Base-by-base conservation (phyloP, 2,888 invertebrate genomes). In the Lagria hirta region DNA sequence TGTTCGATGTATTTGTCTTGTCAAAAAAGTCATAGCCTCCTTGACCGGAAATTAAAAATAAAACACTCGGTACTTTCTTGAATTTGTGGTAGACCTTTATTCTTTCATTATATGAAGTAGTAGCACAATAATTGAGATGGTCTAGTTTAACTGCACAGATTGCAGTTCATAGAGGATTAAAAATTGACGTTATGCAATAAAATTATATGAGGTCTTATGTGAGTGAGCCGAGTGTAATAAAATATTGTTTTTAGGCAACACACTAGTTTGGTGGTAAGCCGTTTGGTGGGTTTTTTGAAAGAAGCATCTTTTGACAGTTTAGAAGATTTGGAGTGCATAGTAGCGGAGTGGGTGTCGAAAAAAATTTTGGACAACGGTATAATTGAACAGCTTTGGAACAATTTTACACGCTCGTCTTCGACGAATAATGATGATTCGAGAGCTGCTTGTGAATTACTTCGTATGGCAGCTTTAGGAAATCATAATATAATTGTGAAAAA, bases 351-450 rank as follows among this genome's bases (percentile, higher is more conserved):
- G 77, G 75, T 81, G 2, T 65, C 70, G 28, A 73, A 73, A 17
- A 79, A 77, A 3, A 76, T 78, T 23, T 69, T 86, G 5, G 77
- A 78, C 52, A 74, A 74, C 28, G 65, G 71, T 11, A 74, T 78
- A 23, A 75, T 78, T 43, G 74, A 90, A 78, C 81, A 88, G 49
- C 74, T 95, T 44, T 95, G 92, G 86, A 88, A 92, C 69, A 83
- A 83, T 60, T 91, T 89, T 64, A 80, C 88, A 1, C 57, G 61
- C 43, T 54, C 53, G 0, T 78, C 85, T 58, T 83, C 86, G 64
- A 74, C 82, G 6, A 80, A 84, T 22, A 80, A 82, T 2, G 77
- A 80, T 23, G 86, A 91, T 48, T 84, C 88, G 36, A 78, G 84
- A 36, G 80, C 84, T 1, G 86, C 92, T 0, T 71, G 91, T 2